Evolutionary conservation across 2,888 invertebrate genomes (phyloP).

Genomic region (Slavum lentiscoides): DNA sequence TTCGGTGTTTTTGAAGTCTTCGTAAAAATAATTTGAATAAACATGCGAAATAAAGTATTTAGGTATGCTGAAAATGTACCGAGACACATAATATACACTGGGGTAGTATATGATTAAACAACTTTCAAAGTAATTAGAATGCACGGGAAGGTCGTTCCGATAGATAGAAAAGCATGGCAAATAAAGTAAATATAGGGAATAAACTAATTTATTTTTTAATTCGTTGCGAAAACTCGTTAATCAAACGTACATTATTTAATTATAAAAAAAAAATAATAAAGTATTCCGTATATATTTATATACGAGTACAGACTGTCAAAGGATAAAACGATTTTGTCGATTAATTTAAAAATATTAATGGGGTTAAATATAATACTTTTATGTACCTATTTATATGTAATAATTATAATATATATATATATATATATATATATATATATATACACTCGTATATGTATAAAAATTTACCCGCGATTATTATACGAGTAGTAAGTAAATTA

Average conservation of each 20-base stretch:
- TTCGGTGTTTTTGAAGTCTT: conserved; percentile 8
- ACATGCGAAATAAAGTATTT: conserved; percentile 34
- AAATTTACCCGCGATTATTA: too few species aligned
- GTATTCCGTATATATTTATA: not conserved
- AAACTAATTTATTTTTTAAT: conserved; percentile 34
- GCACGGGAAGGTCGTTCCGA: conserved; percentile 24
- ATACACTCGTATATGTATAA: too few species aligned
- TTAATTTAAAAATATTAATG: not conserved
- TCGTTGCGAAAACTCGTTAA: conserved; percentile 30
- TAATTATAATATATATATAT: too few species aligned
- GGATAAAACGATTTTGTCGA: not conserved
- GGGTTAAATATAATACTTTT: not conserved
- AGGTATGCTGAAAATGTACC: conserved; percentile 52
- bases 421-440: too few species aligned
- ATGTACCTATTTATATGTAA: not conserved
- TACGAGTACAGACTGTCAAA: not conserved
- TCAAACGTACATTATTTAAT: conserved; percentile 25
- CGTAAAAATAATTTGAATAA: conserved; percentile 32
- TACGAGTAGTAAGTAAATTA: too few species aligned
- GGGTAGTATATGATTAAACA: conserved; percentile 36
- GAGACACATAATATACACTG: conserved; percentile 1
- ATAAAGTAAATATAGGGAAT: conserved; percentile 29
- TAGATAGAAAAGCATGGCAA: conserved; percentile 16
- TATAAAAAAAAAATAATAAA: not conserved
- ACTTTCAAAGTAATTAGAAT: conserved; percentile 46